phyloP scores from a whole-genome alignment of 2,888 invertebrate species.

The Drosophila gaucha region DNA sequence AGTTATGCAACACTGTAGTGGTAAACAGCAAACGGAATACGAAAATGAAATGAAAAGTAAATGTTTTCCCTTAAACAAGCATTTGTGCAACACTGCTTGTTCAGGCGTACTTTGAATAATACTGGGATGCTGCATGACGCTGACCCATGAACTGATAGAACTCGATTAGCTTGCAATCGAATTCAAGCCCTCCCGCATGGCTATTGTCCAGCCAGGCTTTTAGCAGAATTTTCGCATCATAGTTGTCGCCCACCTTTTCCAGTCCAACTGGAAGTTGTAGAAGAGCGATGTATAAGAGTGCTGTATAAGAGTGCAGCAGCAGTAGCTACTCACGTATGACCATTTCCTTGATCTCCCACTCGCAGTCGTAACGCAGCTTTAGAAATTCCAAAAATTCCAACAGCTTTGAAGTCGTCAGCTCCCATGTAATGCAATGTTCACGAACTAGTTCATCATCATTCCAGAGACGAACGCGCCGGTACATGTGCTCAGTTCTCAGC shows the following conservation, averaged over 20 bases:
- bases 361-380: slow-evolving; percentile 39
- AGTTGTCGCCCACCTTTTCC: not conserved
- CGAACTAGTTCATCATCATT: slow-evolving; percentile 28
- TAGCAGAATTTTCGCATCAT: slow-evolving; percentile 4
- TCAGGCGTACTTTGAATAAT: not conserved
- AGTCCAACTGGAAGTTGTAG: slow-evolving; percentile 17
- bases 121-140: not conserved
- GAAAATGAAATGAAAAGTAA: too few relatives aligned
- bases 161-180: slow-evolving; percentile 1
- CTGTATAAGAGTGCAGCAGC: not conserved
- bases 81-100: not conserved
- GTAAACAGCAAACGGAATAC: too few relatives aligned
- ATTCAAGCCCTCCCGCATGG: slow-evolving; percentile 46
- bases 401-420: slow-evolving; percentile 8
- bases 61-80: too few relatives aligned
- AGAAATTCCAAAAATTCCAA: slow-evolving; percentile 38
- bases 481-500: slow-evolving; percentile 26
- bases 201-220: slow-evolving; percentile 24
- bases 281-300: too few relatives aligned
- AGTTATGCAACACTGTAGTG: too few relatives aligned
- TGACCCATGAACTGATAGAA: not conserved
- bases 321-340: slow-evolving; percentile 47
- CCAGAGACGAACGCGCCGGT: slow-evolving; percentile 36
- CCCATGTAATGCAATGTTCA: not conserved
- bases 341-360: slow-evolving; percentile 66